Conservation (phyloP, 2,888 invertebrate species). For the Podabrus alpinus region DNA sequence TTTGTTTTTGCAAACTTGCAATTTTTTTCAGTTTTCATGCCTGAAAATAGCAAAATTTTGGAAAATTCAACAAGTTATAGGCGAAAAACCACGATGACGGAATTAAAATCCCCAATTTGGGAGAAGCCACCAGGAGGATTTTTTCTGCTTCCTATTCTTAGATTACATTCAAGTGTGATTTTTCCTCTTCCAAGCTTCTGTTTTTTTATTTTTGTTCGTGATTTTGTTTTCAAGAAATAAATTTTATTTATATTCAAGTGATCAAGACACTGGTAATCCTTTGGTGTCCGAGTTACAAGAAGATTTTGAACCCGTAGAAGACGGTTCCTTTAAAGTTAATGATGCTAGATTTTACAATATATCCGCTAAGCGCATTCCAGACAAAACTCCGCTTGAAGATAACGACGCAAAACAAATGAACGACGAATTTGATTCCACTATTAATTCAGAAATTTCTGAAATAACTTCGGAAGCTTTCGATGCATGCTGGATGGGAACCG, state of each 20-base stretch:
- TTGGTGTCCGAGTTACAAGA: conserved; percentile 83
- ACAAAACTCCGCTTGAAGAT: conserved; percentile 46
- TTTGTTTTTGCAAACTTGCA: too few species aligned
- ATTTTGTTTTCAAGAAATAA: neutral
- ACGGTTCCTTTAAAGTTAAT: conserved; percentile 49
- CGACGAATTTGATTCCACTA: conserved; percentile 55
- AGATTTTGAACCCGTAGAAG: conserved; percentile 77
- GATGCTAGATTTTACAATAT: conserved; percentile 26
- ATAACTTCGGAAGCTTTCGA: conserved; percentile 59
- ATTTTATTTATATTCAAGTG: conserved; percentile 55
- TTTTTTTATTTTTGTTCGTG: too few species aligned
- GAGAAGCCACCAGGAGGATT: too few species aligned
- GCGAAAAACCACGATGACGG: too few species aligned
- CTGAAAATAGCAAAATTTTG: too few species aligned
- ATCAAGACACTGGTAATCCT: conserved; percentile 75
- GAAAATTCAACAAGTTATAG: too few species aligned
- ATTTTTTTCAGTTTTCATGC: too few species aligned
- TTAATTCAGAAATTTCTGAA: conserved; percentile 56
- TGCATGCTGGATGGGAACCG: conserved; percentile 65
- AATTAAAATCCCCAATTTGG: too few species aligned
- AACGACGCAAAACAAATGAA: conserved; percentile 56
- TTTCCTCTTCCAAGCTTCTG: too few species aligned
- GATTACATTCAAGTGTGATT: too few species aligned
- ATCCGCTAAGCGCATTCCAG: conserved; percentile 46
- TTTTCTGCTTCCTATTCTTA: too few species aligned